Percentiles rank a stretch among this genome's conserved stretches.
phyloP scores from a whole-genome alignment of 2,888 invertebrate species.

The Thysanoteuthis rhombus region DNA sequence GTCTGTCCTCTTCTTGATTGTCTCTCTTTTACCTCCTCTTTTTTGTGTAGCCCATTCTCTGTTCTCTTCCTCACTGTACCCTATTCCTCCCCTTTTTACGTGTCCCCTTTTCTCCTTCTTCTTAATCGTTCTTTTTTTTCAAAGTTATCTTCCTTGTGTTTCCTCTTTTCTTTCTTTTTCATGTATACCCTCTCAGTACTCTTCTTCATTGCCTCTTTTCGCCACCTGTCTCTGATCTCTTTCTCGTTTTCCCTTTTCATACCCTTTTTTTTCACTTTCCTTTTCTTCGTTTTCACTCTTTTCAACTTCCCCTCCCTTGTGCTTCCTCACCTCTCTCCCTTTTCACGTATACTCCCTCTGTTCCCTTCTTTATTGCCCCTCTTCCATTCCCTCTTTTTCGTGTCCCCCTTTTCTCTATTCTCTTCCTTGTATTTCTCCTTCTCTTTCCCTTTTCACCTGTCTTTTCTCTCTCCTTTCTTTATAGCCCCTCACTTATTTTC shows the following conservation, averaged over 20 bases:
- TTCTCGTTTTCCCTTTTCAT: neutral
- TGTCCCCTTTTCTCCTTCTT: neutral
- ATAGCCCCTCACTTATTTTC: neutral
- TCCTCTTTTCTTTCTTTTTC: too few species aligned
- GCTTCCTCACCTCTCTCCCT: too few species aligned
- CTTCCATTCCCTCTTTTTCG: neutral
- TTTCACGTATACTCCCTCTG: too few species aligned
- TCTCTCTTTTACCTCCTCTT: neutral
- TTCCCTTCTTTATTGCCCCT: neutral
- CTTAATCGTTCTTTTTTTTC: too few species aligned
- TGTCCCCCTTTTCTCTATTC: neutral
- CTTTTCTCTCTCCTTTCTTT: neutral
- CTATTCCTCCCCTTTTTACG: neutral
- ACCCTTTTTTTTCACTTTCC: too few species aligned
- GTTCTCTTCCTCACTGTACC: neutral
- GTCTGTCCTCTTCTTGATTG: neutral
- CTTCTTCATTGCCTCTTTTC: too few species aligned
- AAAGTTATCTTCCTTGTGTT: too few species aligned
- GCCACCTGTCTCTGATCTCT: too few species aligned
- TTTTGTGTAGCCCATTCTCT: too few species aligned
- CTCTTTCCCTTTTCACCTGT: neutral
- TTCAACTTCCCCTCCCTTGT: too few species aligned
- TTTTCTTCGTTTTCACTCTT: too few species aligned
- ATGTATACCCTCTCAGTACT: too few species aligned
- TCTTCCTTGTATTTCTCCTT: neutral